Evolutionary conservation across 2,888 invertebrate species (phyloP).

Genomic region (Spialia ferax): DNA sequence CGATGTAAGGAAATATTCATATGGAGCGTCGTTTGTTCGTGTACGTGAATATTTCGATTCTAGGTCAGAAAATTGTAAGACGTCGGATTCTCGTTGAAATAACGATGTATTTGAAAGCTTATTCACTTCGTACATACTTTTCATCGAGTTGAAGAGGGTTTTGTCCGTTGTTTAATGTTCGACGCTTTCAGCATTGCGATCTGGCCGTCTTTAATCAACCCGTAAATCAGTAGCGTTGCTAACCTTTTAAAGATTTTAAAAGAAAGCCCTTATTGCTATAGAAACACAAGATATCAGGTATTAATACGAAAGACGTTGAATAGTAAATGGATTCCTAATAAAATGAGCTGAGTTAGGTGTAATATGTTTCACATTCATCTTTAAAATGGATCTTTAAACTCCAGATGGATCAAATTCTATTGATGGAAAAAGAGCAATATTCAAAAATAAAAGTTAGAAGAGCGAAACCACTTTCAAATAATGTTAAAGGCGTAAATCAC

Average conservation of each 20-base stretch:
- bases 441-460: slow-evolving; percentile 6
- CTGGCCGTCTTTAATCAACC: not conserved
- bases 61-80: slow-evolving; percentile 33
- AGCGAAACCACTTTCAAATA: slow-evolving; percentile 37
- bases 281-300: no score
- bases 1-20: slow-evolving; percentile 35
- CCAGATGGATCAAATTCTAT: not conserved
- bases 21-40: slow-evolving; percentile 26
- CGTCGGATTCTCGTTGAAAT: slow-evolving; percentile 11
- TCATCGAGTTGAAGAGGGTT: not conserved
- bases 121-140: not conserved
- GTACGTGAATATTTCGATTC: slow-evolving; percentile 21
- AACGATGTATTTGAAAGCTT: slow-evolving; percentile 8
- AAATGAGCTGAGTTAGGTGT: no score
- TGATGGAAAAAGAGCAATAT: slow-evolving; percentile 17
- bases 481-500: slow-evolving; percentile 40
- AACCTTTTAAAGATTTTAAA: not conserved
- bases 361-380: no score
- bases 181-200: no score
- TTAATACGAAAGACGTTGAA: no score
- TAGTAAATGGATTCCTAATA: no score
- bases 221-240: not conserved
- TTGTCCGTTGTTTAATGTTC: not conserved
- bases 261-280: no score
- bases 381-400: no score